Evolutionary conservation across 2,113 vertebrate species (phyloP).

Genomic region (Isichthys henryi): DNA sequence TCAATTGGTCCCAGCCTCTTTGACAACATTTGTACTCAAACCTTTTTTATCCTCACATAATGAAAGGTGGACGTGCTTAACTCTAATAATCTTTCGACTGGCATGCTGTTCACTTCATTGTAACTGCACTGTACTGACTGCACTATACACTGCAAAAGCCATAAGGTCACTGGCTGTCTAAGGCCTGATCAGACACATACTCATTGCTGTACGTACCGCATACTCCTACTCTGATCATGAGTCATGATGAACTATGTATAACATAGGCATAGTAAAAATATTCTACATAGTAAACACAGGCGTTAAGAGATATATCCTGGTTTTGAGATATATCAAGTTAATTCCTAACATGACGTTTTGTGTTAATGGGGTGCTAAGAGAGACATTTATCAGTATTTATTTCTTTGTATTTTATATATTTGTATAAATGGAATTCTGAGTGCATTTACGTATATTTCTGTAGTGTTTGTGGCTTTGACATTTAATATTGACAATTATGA

Average conservation of each 20-base stretch:
- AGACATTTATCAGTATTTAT: neutral
- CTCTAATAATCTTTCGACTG: neutral
- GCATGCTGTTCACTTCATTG: neutral
- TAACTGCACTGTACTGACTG: neutral
- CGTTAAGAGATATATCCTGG: neutral
- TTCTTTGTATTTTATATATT: conserved; percentile 4
- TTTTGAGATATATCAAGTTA: neutral
- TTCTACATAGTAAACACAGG: neutral
- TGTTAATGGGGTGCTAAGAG: neutral
- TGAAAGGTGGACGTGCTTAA: neutral
- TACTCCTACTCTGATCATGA: neutral
- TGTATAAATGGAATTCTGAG: conserved; percentile 11
- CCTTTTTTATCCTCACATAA: neutral
- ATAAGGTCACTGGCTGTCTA: neutral
- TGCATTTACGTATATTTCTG: neutral
- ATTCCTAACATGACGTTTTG: neutral
- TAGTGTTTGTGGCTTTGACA: neutral
- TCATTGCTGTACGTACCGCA: neutral
- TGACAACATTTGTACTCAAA: neutral
- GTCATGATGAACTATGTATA: neutral
- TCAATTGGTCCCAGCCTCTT: neutral
- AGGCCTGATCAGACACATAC: neutral
- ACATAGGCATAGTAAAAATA: neutral
- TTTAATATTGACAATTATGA: neutral
- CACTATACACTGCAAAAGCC: neutral